Conservation (phyloP, 2,888 invertebrate genomes). For the Polyommatus iphigenia region DNA sequence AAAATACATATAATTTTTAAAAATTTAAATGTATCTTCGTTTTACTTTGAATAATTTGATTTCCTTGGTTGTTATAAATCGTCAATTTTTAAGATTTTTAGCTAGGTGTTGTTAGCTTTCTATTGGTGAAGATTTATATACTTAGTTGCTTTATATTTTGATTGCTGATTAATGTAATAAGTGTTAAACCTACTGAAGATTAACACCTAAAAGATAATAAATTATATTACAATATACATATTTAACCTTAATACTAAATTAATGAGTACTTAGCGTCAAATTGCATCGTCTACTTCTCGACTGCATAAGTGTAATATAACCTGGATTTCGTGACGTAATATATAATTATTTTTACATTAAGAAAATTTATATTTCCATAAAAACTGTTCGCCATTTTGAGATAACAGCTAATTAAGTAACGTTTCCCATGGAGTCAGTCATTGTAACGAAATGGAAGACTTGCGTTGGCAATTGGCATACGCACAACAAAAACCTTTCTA, state of each 20-base stretch:
- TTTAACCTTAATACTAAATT: neutral
- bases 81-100: too few relatives aligned
- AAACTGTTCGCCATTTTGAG: conserved; percentile 15
- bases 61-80: too few relatives aligned
- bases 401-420: conserved; percentile 24
- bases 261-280: neutral
- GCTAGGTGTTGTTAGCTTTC: too few relatives aligned
- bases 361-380: neutral
- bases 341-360: conserved; percentile 13
- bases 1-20: too few relatives aligned
- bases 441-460: conserved; percentile 64
- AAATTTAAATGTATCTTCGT: too few relatives aligned
- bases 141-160: too few relatives aligned
- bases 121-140: too few relatives aligned
- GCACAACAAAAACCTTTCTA: conserved; percentile 29
- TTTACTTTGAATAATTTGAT: too few relatives aligned
- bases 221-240: neutral
- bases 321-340: neutral
- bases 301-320: neutral
- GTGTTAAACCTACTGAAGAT: too few relatives aligned
- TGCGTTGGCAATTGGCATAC: conserved; percentile 50
- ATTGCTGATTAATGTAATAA: too few relatives aligned
- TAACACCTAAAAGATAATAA: too few relatives aligned
- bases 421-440: conserved; percentile 55
- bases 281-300: neutral